Evolutionary conservation across 1,140 invertebrate species (phyloP).

Genomic region (Carcinoscorpius rotundicauda): DNA sequence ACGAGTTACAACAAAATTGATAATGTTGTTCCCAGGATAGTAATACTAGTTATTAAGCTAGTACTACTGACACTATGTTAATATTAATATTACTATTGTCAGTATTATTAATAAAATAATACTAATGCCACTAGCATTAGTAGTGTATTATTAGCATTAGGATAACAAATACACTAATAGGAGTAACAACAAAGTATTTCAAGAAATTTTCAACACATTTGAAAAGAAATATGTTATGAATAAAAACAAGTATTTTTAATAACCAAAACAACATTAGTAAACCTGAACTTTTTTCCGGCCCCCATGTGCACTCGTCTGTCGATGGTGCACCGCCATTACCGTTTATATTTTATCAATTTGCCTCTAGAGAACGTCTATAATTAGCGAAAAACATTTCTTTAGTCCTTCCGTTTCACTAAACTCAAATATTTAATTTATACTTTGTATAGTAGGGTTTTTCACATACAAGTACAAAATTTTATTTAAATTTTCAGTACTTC

Average conservation of each 20-base stretch:
- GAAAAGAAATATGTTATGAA: constrained; percentile 6
- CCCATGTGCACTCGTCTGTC: constrained; percentile 38
- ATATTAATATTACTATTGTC: neutral
- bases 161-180: neutral
- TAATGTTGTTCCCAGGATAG: no score
- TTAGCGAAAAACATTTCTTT: no score
- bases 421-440: no score
- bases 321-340: constrained; percentile 21
- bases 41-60: no score
- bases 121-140: neutral
- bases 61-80: no score
- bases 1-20: no score
- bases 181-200: neutral
- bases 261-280: constrained; percentile 17
- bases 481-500: no score
- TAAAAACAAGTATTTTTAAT: no score
- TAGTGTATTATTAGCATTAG: neutral
- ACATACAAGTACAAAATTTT: no score
- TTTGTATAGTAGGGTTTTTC: no score
- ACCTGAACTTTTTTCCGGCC: constrained; percentile 54
- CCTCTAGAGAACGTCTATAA: no score
- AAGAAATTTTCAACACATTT: constrained; percentile 7
- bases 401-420: no score
- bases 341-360: neutral
- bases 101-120: neutral